Evolutionary conservation across 2,113 vertebrate species (phyloP).

Genomic region (Scopus umbretta): DNA sequence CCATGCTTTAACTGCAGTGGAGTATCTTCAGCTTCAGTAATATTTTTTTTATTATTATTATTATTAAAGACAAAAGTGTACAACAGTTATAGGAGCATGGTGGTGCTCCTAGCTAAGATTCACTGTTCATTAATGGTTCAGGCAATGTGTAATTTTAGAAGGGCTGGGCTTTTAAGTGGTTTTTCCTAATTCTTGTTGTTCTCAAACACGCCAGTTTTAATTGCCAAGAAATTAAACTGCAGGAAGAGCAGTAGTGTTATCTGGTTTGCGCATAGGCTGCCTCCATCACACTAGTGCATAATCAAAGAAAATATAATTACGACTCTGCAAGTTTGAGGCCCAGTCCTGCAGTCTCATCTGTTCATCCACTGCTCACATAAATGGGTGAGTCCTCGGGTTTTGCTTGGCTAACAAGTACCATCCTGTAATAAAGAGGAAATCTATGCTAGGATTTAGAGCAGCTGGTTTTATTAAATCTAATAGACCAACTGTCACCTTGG

Average conservation of each 20-base stretch:
- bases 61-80: conserved; percentile 21
- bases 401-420: conserved; percentile 7
- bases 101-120: not conserved
- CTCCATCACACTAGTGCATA: conserved; percentile 4
- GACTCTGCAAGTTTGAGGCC: not conserved
- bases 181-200: not conserved
- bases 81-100: not conserved
- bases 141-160: not conserved
- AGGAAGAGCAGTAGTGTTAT: conserved; percentile 62
- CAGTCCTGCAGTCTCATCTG: not conserved
- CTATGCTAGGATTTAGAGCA: conserved; percentile 21
- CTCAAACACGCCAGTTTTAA: conserved; percentile 47
- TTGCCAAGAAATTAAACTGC: conserved; percentile 64
- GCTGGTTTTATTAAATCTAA: conserved; percentile 27
- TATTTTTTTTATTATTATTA: not conserved
- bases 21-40: conserved; percentile 45
- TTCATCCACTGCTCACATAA: not conserved
- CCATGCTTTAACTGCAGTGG: conserved; percentile 48
- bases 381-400: not conserved
- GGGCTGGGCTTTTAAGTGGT: not conserved
- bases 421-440: conserved; percentile 8
- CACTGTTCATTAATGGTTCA: not conserved
- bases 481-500: not conserved
- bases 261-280: conserved; percentile 59
- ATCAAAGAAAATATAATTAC: conserved; percentile 65